A percentile compares a stretch with the other conserved stretches of the same genome.
Conservation (phyloP, 2,113 vertebrate genomes). For the Heterocephalus glaber region DNA sequence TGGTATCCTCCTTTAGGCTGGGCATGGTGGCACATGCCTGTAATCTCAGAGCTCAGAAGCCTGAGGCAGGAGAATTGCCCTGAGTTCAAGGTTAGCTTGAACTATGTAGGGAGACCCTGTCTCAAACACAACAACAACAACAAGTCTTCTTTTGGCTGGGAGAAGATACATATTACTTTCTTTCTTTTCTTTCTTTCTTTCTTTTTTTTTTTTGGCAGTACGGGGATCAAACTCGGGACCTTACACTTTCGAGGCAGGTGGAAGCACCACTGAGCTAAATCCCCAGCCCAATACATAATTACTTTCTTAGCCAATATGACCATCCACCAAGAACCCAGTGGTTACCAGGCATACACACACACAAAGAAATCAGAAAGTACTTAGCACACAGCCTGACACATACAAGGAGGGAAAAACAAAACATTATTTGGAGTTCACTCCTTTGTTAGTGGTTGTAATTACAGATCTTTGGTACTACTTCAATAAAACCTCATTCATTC, state of each 20-base stretch:
- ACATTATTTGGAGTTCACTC: slow-evolving; percentile 43
- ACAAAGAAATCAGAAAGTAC: slow-evolving; percentile 29
- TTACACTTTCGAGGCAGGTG: too few species aligned
- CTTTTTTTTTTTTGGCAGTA: too few species aligned
- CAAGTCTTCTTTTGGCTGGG: neutral
- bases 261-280: too few species aligned
- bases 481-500: slow-evolving; percentile 65
- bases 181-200: too few species aligned
- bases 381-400: neutral
- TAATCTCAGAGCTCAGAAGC: neutral
- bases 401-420: neutral
- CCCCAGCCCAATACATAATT: too few species aligned
- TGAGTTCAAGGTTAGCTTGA: neutral
- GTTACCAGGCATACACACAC: neutral
- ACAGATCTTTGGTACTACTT: slow-evolving; percentile 55
- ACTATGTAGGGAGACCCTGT: neutral
- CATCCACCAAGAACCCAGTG: neutral
- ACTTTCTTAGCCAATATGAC: neutral
- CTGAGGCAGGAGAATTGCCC: neutral
- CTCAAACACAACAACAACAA: neutral
- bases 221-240: too few species aligned
- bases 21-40: neutral
- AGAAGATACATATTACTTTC: neutral
- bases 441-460: slow-evolving; percentile 63
- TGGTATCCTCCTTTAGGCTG: neutral